Conservation (phyloP, 2,113 vertebrate genomes). For the Otolemur garnettii region DNA sequence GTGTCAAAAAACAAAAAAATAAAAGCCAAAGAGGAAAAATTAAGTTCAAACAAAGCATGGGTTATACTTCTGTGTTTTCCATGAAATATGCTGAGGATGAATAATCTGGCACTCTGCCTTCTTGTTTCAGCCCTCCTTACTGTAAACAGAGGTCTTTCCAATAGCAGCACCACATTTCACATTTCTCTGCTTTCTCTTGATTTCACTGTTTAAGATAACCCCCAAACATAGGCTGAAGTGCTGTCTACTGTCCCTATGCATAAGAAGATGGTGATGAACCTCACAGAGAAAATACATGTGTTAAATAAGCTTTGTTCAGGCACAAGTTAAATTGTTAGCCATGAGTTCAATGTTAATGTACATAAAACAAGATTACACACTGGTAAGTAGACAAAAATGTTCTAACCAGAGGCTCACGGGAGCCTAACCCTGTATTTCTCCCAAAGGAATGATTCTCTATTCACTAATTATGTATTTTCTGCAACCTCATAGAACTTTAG, state of each 20-base stretch:
- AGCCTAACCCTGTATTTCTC: neutral
- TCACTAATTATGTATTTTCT: neutral
- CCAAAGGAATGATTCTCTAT: neutral
- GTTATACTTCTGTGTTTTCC: neutral
- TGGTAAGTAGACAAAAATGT: neutral
- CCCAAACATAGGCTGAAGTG: neutral
- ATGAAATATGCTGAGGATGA: neutral
- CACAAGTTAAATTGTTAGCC: neutral
- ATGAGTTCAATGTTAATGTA: neutral
- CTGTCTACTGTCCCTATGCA: neutral
- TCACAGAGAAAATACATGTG: neutral
- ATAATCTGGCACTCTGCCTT: neutral
- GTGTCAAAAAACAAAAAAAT: constrained; percentile 11
- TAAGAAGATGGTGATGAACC: neutral
- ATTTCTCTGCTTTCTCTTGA: neutral
- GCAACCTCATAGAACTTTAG: neutral
- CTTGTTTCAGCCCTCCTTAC: neutral
- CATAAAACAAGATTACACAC: neutral
- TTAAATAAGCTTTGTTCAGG: neutral
- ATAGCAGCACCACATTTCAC: neutral
- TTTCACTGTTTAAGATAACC: neutral
- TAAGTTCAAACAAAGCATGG: neutral
- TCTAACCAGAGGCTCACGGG: neutral
- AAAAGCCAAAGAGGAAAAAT: neutral
- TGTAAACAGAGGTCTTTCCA: neutral